Evolutionary conservation across 2,888 invertebrate species (phyloP).

Genomic region (Mactromeris polynyma): DNA sequence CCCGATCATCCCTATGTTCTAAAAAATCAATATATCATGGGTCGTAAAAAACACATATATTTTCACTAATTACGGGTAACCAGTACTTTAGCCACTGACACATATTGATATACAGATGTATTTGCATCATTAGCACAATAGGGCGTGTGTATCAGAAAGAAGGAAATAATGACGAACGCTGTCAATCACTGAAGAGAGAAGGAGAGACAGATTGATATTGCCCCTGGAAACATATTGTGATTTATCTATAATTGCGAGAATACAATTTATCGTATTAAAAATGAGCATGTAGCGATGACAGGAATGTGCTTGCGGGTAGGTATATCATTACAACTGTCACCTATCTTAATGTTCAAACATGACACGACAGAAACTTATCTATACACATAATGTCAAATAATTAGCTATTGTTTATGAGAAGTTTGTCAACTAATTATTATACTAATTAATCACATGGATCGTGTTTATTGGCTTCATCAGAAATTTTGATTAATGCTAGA

Average conservation of each 20-base stretch:
- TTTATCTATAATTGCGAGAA: background rate
- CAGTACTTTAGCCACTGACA: no score
- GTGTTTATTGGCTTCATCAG: no score
- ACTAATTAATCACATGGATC: no score
- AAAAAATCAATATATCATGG: background rate
- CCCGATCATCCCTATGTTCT: background rate
- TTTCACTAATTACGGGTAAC: background rate
- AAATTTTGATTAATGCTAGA: no score
- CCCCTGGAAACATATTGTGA: background rate
- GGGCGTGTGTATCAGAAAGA: background rate
- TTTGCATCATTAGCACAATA: background rate
- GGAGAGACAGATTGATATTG: background rate
- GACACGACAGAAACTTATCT: background rate
- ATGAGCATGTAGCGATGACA: background rate
- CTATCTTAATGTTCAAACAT: background rate
- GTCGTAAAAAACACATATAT: background rate
- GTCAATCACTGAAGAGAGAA: background rate
- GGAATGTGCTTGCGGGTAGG: background rate
- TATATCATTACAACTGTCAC: background rate
- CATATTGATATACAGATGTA: background rate
- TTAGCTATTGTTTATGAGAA: background rate
- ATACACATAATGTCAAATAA: background rate
- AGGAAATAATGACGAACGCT: background rate
- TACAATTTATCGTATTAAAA: constrained; percentile 10
- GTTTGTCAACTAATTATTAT: background rate